Conservation (phyloP, 2,113 vertebrate species). For the Cynocephalus volans region DNA sequence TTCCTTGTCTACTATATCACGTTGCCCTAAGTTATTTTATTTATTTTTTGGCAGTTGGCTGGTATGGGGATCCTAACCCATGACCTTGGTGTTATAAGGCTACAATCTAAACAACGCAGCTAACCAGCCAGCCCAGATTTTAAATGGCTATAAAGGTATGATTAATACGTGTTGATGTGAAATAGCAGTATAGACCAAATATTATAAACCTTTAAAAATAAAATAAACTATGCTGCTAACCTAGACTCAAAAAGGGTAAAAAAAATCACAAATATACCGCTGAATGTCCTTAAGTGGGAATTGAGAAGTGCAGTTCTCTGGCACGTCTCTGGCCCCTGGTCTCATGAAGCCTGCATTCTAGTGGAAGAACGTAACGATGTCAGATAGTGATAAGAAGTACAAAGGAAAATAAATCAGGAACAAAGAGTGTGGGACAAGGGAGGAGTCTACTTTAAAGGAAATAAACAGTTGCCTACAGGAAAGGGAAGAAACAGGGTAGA, state of each 20-base stretch:
- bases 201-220: conserved; percentile 8
- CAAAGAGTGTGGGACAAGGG: not conserved
- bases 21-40: not conserved
- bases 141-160: not conserved
- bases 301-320: not conserved
- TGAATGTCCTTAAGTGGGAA: conserved; percentile 13
- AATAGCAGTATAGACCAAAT: conserved; percentile 22
- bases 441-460: not conserved
- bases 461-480: not conserved
- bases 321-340: not conserved
- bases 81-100: too few species aligned
- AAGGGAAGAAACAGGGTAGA: not conserved
- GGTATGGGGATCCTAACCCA: too few species aligned
- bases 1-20: not conserved
- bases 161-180: not conserved
- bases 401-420: conserved; percentile 44
- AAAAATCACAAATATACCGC: not conserved
- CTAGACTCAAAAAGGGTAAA: not conserved
- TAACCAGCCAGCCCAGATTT: not conserved
- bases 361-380: not conserved
- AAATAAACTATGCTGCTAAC: conserved; percentile 4
- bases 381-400: not conserved
- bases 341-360: not conserved
- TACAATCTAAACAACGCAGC: too few species aligned
- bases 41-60: too few species aligned